Evolutionary conservation across 2,888 invertebrate genomes (phyloP).

Genomic region (Ectobius pallidus): DNA sequence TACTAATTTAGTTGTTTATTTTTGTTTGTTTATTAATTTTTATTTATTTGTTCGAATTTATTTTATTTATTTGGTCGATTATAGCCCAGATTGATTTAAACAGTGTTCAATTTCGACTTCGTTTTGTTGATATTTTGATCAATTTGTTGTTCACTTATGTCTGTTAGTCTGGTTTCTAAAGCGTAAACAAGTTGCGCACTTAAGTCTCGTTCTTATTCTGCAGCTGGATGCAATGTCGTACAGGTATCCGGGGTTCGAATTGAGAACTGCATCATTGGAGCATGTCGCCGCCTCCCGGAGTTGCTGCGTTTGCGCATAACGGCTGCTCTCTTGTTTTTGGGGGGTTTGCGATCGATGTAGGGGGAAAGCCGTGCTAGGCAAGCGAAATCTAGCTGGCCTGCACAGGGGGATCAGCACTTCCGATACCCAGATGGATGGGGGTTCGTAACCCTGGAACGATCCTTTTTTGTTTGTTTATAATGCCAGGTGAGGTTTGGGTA

Average conservation of each 20-base stretch:
- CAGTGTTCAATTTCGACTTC: too few relatives aligned
- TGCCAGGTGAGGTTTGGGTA: background rate
- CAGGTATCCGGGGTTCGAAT: slow-evolving; percentile 3
- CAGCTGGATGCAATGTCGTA: background rate
- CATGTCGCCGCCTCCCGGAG: background rate
- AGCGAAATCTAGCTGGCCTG: slow-evolving; percentile 5
- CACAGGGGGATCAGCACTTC: background rate
- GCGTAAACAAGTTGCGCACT: too few relatives aligned
- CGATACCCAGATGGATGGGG: background rate
- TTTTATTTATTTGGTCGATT: too few relatives aligned
- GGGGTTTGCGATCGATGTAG: slow-evolving; percentile 7
- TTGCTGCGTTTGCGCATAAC: background rate
- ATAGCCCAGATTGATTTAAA: too few relatives aligned
- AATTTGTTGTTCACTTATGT: too few relatives aligned
- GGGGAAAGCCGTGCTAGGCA: slow-evolving; percentile 11
- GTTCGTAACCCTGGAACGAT: background rate
- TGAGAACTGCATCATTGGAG: background rate
- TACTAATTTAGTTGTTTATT: too few relatives aligned
- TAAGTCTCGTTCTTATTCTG: too few relatives aligned
- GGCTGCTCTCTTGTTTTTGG: background rate
- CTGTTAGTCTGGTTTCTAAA: too few relatives aligned
- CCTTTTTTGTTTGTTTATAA: background rate
- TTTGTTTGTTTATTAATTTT: too few relatives aligned
- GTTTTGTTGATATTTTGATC: too few relatives aligned
- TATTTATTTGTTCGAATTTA: too few relatives aligned